Evolutionary conservation across 92 coral and sea anemone genomes (phyloP), one percentile per base, ranked within the genome.

Genomic region (Siderastrea radians): DNA sequence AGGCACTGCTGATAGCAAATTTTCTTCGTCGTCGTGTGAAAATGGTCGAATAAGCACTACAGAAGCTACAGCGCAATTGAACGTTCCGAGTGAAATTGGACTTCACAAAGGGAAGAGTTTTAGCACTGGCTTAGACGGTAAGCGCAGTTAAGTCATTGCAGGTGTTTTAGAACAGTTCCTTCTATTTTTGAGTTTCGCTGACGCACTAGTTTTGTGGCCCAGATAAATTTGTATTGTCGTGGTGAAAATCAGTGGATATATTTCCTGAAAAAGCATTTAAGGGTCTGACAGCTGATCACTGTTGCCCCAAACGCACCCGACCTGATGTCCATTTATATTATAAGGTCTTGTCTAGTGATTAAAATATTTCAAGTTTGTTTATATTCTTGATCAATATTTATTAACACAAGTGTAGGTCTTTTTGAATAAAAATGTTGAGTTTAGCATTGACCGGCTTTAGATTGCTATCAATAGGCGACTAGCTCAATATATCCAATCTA

Each of bases 1-100:
- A 67, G 98, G 98, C 43, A 91, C 82, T 65, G 64, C 89, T 46
- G 83, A 66, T 64, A 81, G 82, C 62, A 81, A 72, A 16, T 75
- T 82, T 2, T 86, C 74, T 57, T 75, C 84, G 12, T 50, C 82
- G 0, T 80, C 77, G 82, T 72, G 38, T 17, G 82, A 92, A 57
- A 77, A 85, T 59, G 65, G 71, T 47, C 81, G 64, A 49, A 74
- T 55, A 38, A 59, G 60, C 14, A 72, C 74, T 72, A 26, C 48
- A 26, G 63, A 74, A 50, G 13, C 49, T 38, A 38, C 43, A 58
- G 15, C 72, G 44, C 87, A 57, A 6, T 43, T 83, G 62, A 62
- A 43, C 63, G 49, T 61, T 4, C 59, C 80, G 2, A 62, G 17
- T 14, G 87, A 72, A 26, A 44, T 54, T 49, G 65, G 72, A 55